Base-by-base conservation (phyloP, 2,797 vertebrate genomes). In the Pelodytes ibericus region DNA sequence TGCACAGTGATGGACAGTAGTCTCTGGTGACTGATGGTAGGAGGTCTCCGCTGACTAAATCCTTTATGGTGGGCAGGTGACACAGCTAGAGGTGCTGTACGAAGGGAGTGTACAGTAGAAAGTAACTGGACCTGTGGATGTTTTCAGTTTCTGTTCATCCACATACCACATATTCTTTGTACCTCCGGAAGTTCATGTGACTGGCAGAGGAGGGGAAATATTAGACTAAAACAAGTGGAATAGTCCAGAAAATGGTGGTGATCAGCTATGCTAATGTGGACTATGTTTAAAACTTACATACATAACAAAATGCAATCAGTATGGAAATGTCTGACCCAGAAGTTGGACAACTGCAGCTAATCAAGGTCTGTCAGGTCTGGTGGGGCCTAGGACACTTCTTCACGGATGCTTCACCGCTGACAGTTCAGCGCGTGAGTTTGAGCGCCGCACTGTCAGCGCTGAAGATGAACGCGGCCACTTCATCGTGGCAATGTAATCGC, bases 151-250 rank as follows among this genome's bases (percentile, higher is more conserved):
- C 3, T 60, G 3, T n/a, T 68, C 44, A 25, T 22, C 1, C 30
- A 57, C 74, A 76, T 69, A 39, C 65, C 65, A 70, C 10, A 26
- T 1, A 76, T 69, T 76, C 74, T 24, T 70, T 22, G 8, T 29
- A 30, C n/a, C 39, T 49, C 29, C 11, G 8, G 20, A n/a, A 33
- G 39, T 26, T 68, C 73, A 61, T 36, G 64, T 68, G 64, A 3
- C 64, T 53, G 64, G 56, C 33, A 67, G 33, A 49, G 26, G 27
- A 31, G 36, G 24, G 2, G 25, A 41, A 47, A 58, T 27, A 31
- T 53, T 15, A 44, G 3, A 6, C 7, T 3, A 13, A 44, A 53
- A 53, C 20, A 53, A 8, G n/a, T 44, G 24, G 20, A 20, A 53
- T 53, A 53, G 16, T 22, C 49, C 20, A 53, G 49, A 53, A 39